These are phyloP conservation scores for Isurus oxyrinchus DNA, from an alignment of 2,113 vertebrate genomes.

Conservation along the genomic window DNA sequence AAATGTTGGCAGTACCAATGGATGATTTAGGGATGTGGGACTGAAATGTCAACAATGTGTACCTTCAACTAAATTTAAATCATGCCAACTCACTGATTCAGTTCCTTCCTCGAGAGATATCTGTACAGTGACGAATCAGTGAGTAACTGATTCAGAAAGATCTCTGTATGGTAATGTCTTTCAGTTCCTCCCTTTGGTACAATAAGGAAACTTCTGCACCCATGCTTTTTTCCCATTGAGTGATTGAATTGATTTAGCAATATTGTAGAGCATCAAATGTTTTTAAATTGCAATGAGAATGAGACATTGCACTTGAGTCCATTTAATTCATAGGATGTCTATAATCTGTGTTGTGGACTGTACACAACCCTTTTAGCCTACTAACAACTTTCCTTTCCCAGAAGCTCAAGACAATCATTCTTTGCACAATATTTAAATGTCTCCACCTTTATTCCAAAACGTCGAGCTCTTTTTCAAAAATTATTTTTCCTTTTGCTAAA, in stretches of 20 bases:
- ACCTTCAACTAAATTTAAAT: not conserved
- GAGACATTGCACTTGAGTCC: not conserved
- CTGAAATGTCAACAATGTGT: not conserved
- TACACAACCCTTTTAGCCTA: not conserved
- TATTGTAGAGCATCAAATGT: not conserved
- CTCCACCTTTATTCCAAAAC: too few relatives aligned
- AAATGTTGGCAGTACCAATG: not conserved
- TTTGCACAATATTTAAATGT: not conserved
- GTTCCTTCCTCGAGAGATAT: not conserved
- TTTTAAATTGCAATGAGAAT: not conserved
- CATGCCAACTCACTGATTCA: not conserved
- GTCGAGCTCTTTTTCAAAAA: not conserved
- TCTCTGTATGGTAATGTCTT: not conserved
- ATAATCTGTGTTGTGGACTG: not conserved
- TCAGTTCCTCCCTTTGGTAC: not conserved
- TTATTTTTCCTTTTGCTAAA: not conserved
- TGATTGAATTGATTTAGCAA: not conserved
- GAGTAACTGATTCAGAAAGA: not conserved
- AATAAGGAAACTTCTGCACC: not conserved
- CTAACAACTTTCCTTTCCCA: not conserved
- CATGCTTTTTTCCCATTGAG: not conserved
- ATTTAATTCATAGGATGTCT: not conserved
- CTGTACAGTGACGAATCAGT: not conserved
- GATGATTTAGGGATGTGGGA: not conserved
- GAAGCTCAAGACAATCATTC: not conserved